Conservation (phyloP, 64 coral and sea anemone species). For the Acropora tenuis region DNA sequence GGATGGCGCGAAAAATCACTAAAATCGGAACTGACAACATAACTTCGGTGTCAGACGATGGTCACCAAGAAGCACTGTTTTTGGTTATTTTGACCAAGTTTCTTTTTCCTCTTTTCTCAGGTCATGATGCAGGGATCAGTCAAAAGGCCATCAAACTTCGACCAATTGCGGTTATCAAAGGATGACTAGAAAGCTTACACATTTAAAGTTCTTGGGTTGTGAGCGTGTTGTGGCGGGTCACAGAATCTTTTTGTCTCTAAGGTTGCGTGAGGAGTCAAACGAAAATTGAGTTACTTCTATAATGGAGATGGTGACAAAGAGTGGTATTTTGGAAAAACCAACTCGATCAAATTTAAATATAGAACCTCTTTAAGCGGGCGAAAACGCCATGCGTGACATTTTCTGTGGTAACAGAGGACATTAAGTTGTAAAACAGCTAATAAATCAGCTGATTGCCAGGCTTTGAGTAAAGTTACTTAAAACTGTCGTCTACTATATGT, state of each 20-base stretch:
- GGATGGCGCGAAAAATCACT: too few relatives aligned
- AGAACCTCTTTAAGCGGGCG: not conserved
- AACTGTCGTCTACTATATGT: not conserved
- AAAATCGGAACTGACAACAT: too few relatives aligned
- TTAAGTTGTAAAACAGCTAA: not conserved
- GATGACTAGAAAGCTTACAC: slow-evolving; percentile 2
- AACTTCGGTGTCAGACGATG: too few relatives aligned
- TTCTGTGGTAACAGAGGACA: not conserved
- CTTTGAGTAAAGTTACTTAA: not conserved
- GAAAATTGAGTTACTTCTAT: too few relatives aligned
- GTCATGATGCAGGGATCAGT: slow-evolving; percentile 94
- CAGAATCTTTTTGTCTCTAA: too few relatives aligned
- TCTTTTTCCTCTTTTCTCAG: slow-evolving; percentile 4
- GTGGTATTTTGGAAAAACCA: too few relatives aligned
- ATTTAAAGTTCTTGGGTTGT: not conserved
- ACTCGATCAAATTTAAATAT: not conserved
- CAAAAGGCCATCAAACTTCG: slow-evolving; percentile 93
- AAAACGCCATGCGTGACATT: not conserved
- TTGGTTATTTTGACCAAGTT: not conserved
- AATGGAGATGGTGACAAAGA: too few relatives aligned
- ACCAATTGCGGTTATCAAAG: slow-evolving; percentile 98
- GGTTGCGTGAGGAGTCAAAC: too few relatives aligned
- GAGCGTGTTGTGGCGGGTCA: too few relatives aligned
- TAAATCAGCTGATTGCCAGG: not conserved
- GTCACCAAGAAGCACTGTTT: too few relatives aligned